phyloP scores from a whole-genome alignment of 2,888 invertebrate genomes.

The Ophion ellenae region DNA sequence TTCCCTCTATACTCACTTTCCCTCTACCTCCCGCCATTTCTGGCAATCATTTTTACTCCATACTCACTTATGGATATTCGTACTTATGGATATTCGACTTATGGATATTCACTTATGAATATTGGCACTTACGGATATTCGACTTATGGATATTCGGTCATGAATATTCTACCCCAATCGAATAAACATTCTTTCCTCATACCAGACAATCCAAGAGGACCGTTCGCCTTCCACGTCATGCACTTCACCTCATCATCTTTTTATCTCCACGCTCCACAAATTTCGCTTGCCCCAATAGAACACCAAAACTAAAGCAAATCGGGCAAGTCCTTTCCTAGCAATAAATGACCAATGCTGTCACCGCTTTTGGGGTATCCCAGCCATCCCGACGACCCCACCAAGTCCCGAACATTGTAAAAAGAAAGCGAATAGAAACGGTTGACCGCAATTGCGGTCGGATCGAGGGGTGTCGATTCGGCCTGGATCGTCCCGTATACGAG shows the following conservation, averaged over 20 bases:
- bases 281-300: background rate
- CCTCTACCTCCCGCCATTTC: no score
- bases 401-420: background rate
- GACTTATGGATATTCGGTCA: no score
- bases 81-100: no score
- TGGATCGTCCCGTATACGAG: constrained; percentile 18
- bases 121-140: no score
- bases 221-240: background rate
- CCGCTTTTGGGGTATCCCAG: background rate
- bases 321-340: background rate
- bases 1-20: no score
- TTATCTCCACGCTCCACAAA: background rate
- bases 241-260: no score
- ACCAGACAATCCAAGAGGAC: background rate
- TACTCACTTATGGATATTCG: no score
- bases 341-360: background rate
- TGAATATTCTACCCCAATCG: no score
- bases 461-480: background rate
- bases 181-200: background rate
- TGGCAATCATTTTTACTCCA: no score
- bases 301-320: background rate
- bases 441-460: background rate
- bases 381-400: background rate
- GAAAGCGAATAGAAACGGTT: background rate
- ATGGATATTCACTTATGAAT: no score